These are phyloP conservation scores for Apolygus lucorum DNA, from an alignment of 1,140 invertebrate species.

Conservation along the genomic window DNA sequence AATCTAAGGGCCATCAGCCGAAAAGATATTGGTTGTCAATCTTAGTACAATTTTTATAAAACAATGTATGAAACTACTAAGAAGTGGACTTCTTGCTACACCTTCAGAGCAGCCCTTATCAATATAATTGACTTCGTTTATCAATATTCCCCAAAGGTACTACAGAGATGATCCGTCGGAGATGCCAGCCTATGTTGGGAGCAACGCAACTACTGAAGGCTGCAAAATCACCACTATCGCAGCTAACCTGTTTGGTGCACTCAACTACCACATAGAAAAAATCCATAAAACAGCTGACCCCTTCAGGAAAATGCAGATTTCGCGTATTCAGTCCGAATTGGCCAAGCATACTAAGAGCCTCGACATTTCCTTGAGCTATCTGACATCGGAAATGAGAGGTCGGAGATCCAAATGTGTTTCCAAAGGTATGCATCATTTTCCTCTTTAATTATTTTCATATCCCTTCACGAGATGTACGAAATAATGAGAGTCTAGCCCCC, in stretches of 20 bases:
- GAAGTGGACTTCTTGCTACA: background rate
- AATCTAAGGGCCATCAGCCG: no score
- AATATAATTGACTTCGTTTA: slow-evolving; percentile 53
- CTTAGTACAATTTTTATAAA: slow-evolving; percentile 9
- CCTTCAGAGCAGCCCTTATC: background rate
- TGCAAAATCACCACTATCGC: slow-evolving; percentile 61
- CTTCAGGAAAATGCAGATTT: slow-evolving; percentile 52
- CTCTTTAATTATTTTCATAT: no score
- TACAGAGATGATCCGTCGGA: slow-evolving; percentile 74
- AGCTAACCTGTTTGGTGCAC: slow-evolving; percentile 76
- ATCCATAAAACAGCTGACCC: slow-evolving; percentile 51
- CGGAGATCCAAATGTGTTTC: slow-evolving; percentile 61
- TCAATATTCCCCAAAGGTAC: no score
- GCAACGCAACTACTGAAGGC: slow-evolving; percentile 57
- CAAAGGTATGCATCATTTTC: no score
- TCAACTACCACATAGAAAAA: slow-evolving; percentile 62
- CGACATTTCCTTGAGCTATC: slow-evolving; percentile 51
- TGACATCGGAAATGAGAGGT: slow-evolving; percentile 49
- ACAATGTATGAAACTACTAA: slow-evolving; percentile 9
- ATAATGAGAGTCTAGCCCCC: no score
- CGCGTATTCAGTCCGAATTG: slow-evolving; percentile 51
- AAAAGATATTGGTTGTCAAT: no score
- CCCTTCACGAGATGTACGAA: no score
- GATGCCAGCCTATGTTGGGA: slow-evolving; percentile 63
- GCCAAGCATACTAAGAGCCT: slow-evolving; percentile 55